Conservation (phyloP, 2,888 invertebrate genomes). For the Oscheius onirici region DNA sequence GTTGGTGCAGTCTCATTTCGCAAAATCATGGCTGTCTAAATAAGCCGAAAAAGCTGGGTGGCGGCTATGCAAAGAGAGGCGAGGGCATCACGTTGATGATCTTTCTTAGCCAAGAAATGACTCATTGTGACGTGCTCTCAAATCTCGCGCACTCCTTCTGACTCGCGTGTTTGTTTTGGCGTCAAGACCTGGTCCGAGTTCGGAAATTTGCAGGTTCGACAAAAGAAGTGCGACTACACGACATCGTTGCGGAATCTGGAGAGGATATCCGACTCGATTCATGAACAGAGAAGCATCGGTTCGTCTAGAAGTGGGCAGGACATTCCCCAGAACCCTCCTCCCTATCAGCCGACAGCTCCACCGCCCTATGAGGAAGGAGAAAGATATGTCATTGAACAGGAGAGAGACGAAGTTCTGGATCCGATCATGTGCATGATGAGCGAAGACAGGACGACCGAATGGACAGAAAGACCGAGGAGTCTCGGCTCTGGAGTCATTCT, state of each 20-base stretch:
- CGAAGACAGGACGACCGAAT: constrained; percentile 48
- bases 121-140: constrained; percentile 16
- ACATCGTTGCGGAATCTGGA: constrained; percentile 68
- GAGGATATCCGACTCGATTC: constrained; percentile 68
- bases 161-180: constrained; percentile 10
- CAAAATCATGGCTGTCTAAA: background rate
- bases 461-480: constrained; percentile 32
- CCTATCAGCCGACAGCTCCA: constrained; percentile 59
- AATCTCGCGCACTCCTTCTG: constrained; percentile 17
- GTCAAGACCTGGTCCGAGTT: background rate
- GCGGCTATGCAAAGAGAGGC: background rate
- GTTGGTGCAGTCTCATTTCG: constrained; percentile 29
- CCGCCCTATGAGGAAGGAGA: constrained; percentile 58
- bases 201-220: constrained; percentile 52
- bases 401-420: constrained; percentile 49
- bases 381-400: constrained; percentile 51
- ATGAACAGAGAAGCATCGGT: constrained; percentile 62
- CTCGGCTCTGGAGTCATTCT: constrained; percentile 63
- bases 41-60: too few species aligned
- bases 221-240: constrained; percentile 70
- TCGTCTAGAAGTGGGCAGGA: constrained; percentile 15
- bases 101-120: background rate
- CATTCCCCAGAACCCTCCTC: constrained; percentile 52
- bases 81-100: background rate
- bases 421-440: constrained; percentile 52